Conservation (phyloP, 2,888 invertebrate species). For the Xestia c-nigrum region DNA sequence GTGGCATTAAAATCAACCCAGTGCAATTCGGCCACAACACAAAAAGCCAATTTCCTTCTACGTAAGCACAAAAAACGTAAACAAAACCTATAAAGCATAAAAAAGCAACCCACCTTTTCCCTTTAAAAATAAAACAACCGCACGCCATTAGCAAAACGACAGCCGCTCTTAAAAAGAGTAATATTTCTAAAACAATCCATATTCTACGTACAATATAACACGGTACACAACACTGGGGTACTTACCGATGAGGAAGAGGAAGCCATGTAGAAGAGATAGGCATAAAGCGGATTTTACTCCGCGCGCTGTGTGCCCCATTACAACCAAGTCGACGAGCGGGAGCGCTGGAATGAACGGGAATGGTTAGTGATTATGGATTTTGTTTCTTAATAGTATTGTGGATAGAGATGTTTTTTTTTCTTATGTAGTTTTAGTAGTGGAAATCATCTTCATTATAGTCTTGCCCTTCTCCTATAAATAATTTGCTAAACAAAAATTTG, state of each 20-base stretch:
- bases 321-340: conserved; percentile 70
- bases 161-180: conserved; percentile 40
- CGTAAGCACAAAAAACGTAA: not conserved
- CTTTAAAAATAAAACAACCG: conserved; percentile 23
- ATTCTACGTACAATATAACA: conserved; percentile 33
- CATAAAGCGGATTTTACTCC: conserved; percentile 81
- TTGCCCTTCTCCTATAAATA: not conserved
- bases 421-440: not conserved
- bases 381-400: conserved; percentile 12
- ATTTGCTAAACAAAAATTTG: not conserved
- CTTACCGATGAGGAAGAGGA: conserved; percentile 86
- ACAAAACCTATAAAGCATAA: not conserved
- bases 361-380: conserved; percentile 59
- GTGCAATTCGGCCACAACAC: not conserved
- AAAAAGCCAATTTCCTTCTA: not conserved
- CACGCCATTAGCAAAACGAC: conserved; percentile 46
- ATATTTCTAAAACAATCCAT: conserved; percentile 50
- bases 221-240: conserved; percentile 58
- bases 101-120: not conserved
- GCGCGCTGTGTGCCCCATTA: conserved; percentile 79
- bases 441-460: not conserved
- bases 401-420: not conserved
- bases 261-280: conserved; percentile 87
- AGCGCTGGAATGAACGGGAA: conserved; percentile 77
- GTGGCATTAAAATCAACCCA: not conserved